phyloP scores from a whole-genome alignment of 2,113 vertebrate species.

The Oenanthe oenanthe region DNA sequence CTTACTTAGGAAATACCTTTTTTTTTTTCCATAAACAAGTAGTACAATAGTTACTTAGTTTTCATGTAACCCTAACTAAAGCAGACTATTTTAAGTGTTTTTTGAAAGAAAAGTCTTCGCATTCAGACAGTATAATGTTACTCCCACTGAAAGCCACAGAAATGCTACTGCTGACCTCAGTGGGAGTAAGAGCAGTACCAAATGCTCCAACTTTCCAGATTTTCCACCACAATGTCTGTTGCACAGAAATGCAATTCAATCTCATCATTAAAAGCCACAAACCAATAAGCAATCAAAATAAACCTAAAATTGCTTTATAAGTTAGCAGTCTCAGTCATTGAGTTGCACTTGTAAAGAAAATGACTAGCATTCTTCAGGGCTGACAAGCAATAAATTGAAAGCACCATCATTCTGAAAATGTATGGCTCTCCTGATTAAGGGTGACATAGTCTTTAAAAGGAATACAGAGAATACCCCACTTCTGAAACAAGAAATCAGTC shows the following conservation, averaged over 20 bases:
- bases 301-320: not conserved
- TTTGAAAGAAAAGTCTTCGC: not conserved
- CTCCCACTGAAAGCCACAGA: slow-evolving; percentile 47
- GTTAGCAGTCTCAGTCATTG: not conserved
- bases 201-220: not conserved
- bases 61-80: not conserved
- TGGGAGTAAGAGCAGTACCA: not conserved
- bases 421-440: not conserved
- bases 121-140: not conserved
- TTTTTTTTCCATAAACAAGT: not conserved
- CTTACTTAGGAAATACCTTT: not conserved
- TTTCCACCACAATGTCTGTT: not conserved
- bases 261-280: not conserved
- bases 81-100: not conserved
- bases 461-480: not conserved
- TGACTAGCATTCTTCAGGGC: not conserved
- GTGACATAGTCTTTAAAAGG: not conserved
- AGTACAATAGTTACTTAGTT: not conserved
- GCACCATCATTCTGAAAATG: not conserved
- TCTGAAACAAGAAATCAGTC: slow-evolving; percentile 3
- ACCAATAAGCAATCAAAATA: slow-evolving; percentile 25
- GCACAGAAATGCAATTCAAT: not conserved
- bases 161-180: slow-evolving; percentile 37
- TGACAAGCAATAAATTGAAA: slow-evolving; percentile 26
- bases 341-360: not conserved